phyloP scores from a whole-genome alignment of 2,888 invertebrate species.

The Callimorpha dominula region DNA sequence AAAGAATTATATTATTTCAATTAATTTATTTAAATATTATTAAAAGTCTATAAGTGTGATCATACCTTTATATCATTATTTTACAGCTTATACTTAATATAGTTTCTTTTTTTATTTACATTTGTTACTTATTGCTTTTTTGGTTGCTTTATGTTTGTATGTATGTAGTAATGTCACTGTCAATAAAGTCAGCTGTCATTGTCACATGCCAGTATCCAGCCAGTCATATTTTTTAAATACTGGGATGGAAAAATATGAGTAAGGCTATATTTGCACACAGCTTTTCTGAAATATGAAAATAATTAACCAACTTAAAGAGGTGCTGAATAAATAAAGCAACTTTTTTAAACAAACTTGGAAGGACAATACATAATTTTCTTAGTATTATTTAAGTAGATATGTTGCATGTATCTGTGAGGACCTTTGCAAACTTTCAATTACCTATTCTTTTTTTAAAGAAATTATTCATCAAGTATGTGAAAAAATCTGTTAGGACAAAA shows the following conservation, averaged over 20 bases:
- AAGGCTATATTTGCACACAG: neutral
- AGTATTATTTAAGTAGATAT: no score
- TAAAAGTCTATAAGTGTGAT: neutral
- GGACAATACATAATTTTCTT: no score
- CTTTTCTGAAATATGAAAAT: neutral
- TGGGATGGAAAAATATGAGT: neutral
- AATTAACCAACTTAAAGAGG: neutral
- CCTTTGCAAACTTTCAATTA: no score
- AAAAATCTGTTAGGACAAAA: no score
- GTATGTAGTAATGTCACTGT: neutral
- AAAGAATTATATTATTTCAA: neutral
- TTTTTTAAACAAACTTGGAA: no score
- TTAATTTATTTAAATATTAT: neutral
- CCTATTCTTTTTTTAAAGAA: no score
- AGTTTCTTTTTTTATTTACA: constrained; percentile 6
- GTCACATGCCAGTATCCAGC: neutral
- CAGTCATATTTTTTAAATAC: constrained; percentile 4
- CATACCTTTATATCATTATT: constrained; percentile 11
- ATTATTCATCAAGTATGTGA: no score
- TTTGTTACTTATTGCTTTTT: neutral
- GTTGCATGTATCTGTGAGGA: no score
- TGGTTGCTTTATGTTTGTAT: constrained; percentile 4
- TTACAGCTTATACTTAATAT: constrained; percentile 4
- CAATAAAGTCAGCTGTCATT: neutral
- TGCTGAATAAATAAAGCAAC: neutral